phyloP scores from a whole-genome alignment of 1,140 invertebrate species.

The Megalonaias nervosa region DNA sequence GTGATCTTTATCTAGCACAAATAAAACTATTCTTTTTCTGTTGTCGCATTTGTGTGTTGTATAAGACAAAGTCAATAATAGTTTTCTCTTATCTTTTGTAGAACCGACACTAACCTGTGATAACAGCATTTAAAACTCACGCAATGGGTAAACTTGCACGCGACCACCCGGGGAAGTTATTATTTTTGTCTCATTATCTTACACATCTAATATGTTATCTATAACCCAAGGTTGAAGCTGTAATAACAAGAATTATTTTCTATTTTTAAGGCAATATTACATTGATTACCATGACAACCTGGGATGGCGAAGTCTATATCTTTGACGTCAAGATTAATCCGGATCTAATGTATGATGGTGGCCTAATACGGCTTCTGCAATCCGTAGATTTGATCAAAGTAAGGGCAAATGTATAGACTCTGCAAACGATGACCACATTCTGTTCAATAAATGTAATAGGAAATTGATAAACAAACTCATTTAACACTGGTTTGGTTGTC shows the following conservation, averaged over 20 bases:
- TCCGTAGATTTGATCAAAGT: conserved; percentile 49
- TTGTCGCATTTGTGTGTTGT: too few species aligned
- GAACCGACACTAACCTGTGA: neutral
- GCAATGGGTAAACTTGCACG: neutral
- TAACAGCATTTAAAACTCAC: neutral
- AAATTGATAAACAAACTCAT: too few species aligned
- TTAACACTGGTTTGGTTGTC: too few species aligned
- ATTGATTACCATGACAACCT: conserved; percentile 33
- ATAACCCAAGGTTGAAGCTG: neutral
- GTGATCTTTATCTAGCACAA: too few species aligned
- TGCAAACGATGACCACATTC: too few species aligned
- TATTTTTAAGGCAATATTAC: conserved; percentile 26
- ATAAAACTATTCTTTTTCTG: too few species aligned
- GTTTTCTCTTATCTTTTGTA: neutral
- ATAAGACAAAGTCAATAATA: too few species aligned
- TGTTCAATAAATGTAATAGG: too few species aligned
- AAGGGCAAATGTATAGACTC: neutral
- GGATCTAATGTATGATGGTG: conserved; percentile 39
- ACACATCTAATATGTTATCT: neutral
- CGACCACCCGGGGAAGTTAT: neutral
- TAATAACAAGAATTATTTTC: neutral
- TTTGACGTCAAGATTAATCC: conserved; percentile 44
- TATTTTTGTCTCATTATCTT: neutral
- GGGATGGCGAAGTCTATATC: conserved; percentile 42
- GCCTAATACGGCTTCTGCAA: conserved; percentile 41